Conservation (phyloP, 2,113 vertebrate species). For the Petromus typicus region DNA sequence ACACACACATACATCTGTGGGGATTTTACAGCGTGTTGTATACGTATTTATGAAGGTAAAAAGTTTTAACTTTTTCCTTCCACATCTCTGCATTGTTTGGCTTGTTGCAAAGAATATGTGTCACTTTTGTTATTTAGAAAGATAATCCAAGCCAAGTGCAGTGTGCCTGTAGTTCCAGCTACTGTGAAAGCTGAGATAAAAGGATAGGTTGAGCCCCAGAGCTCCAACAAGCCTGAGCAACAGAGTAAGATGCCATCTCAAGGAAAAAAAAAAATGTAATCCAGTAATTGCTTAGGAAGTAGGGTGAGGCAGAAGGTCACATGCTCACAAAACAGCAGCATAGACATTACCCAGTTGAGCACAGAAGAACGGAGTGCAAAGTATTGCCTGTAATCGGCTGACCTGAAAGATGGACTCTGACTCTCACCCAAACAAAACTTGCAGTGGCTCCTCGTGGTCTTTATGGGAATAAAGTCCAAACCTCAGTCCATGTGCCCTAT, state of each 20-base stretch:
- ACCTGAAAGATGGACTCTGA: background rate
- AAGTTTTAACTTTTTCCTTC: slow-evolving; percentile 15
- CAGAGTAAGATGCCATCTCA: background rate
- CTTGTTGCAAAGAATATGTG: background rate
- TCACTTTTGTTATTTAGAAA: slow-evolving; percentile 18
- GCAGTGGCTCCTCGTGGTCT: background rate
- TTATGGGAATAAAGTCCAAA: slow-evolving; percentile 32
- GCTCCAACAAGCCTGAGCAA: background rate
- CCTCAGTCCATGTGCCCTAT: background rate
- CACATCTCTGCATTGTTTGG: background rate
- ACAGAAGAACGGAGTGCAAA: background rate
- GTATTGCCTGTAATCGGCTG: background rate
- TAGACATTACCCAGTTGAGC: background rate
- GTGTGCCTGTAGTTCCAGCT: background rate
- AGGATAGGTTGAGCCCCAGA: background rate
- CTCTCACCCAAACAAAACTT: background rate
- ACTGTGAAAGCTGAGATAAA: background rate
- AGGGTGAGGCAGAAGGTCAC: background rate
- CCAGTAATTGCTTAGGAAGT: background rate
- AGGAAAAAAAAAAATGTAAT: background rate
- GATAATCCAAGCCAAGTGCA: background rate
- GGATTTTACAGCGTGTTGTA: background rate
- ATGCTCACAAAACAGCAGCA: background rate
- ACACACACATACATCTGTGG: background rate
- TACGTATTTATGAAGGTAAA: background rate